phyloP scores from a whole-genome alignment of 1,140 invertebrate species.

The Drosophila sproati region DNA sequence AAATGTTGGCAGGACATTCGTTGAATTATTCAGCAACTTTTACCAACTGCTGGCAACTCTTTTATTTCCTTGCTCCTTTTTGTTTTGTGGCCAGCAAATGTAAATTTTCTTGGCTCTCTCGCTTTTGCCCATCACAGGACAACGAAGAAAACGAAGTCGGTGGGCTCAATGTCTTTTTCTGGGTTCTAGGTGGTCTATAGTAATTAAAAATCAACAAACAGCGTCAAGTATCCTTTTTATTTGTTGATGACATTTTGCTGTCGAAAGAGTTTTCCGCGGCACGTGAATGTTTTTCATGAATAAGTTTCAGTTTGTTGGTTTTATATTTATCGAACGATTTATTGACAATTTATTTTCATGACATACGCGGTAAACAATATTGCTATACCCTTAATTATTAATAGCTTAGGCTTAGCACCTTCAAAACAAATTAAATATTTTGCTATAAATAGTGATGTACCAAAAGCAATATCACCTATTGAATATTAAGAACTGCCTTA shows the following conservation, averaged over 20 bases:
- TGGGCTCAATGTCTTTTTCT: conserved; percentile 42
- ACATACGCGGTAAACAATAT: not conserved
- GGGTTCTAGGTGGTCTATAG: conserved; percentile 26
- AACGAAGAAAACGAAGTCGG: not conserved
- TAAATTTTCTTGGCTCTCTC: conserved; percentile 32
- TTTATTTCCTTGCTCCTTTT: conserved; percentile 34
- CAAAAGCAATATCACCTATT: too few species aligned
- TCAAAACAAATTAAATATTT: too few species aligned
- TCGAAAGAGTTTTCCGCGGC: not conserved
- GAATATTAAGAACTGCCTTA: too few species aligned
- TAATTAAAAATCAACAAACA: conserved; percentile 75
- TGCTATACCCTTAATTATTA: not conserved
- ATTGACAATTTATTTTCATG: not conserved
- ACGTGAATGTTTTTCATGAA: conserved; percentile 13
- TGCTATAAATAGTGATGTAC: too few species aligned
- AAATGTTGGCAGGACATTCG: conserved; percentile 80
- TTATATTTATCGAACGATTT: conserved; percentile 1
- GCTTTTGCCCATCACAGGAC: conserved; percentile 2
- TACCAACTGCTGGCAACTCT: conserved; percentile 49
- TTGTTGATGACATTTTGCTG: conserved; percentile 32
- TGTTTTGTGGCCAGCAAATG: conserved; percentile 54
- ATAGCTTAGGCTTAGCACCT: not conserved
- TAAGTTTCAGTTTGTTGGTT: not conserved
- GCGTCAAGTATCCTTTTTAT: not conserved
- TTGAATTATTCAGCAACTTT: conserved; percentile 79